Evolutionary conservation across 2,888 invertebrate genomes (phyloP).

Genomic region (Scaptomyza tumidula): DNA sequence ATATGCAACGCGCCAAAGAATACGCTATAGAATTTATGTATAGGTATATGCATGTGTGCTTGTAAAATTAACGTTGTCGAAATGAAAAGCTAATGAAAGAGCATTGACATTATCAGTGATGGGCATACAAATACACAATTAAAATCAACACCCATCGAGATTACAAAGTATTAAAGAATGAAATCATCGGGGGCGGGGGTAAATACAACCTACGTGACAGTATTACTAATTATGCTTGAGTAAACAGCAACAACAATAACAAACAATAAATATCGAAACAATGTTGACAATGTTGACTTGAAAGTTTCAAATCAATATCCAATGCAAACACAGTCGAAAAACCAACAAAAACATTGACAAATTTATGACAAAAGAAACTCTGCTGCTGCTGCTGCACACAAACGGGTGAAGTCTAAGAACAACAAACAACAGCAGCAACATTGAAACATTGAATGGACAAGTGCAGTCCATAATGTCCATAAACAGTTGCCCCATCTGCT

Average conservation of each 20-base stretch:
- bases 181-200: background rate
- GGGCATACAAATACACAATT: conserved; percentile 46
- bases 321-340: conserved; percentile 19
- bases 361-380: conserved; percentile 44
- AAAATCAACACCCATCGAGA: conserved; percentile 9
- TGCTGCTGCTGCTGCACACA: background rate
- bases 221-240: conserved; percentile 64
- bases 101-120: conserved; percentile 30
- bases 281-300: conserved; percentile 42
- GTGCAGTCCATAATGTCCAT: conserved; percentile 32
- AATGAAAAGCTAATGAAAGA: conserved; percentile 63
- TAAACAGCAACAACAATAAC: conserved; percentile 42
- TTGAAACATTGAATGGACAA: conserved; percentile 28
- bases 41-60: background rate
- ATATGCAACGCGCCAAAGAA: conserved; percentile 49
- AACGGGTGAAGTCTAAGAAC: conserved; percentile 5
- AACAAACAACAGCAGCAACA: conserved; percentile 4
- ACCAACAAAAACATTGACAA: conserved; percentile 24
- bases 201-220: conserved; percentile 62
- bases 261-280: conserved; percentile 20
- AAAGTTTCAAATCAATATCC: conserved; percentile 46
- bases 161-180: conserved; percentile 51
- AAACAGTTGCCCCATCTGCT: conserved; percentile 8
- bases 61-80: conserved; percentile 21
- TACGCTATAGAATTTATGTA: conserved; percentile 56